These are phyloP conservation scores for Aeoliscus strigatus DNA, from an alignment of 2,797 vertebrate genomes.

Conservation along the genomic window DNA sequence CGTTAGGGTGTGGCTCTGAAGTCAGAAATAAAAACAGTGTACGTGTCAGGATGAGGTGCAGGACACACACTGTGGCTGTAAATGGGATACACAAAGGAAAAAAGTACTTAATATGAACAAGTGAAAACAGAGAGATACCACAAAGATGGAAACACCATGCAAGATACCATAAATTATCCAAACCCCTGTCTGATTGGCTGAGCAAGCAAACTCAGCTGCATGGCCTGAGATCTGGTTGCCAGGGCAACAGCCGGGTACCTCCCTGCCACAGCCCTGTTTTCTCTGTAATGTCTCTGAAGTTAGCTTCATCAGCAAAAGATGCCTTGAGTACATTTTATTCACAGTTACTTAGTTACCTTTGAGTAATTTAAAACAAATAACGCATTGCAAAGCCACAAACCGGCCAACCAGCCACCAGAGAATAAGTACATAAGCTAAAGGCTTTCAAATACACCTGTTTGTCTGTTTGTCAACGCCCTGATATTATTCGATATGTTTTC, in stretches of 20 bases:
- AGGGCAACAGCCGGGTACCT: constrained; percentile 62
- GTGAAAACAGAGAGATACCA: constrained; percentile 13
- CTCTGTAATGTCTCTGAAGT: constrained; percentile 12
- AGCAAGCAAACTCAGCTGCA: constrained; percentile 54
- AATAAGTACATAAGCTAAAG: too few species aligned
- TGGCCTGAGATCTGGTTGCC: constrained; percentile 70
- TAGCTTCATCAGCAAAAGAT: constrained; percentile 15
- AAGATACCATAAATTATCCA: constrained; percentile 66
- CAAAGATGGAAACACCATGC: constrained; percentile 39
- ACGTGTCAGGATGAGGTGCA: constrained; percentile 1
- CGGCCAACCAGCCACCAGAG: too few species aligned
- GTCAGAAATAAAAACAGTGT: constrained; percentile 22
- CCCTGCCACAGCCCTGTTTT: constrained; percentile 45
- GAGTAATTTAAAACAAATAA: too few species aligned
- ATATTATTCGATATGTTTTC: too few species aligned
- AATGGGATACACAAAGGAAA: constrained; percentile 5
- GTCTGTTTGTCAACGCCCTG: too few species aligned
- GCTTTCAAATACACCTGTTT: too few species aligned
- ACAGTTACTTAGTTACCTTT: neutral
- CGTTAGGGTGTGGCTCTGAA: constrained; percentile 7
- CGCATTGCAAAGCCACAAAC: too few species aligned
- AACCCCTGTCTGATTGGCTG: constrained; percentile 63
- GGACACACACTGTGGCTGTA: constrained; percentile 14
- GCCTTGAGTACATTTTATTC: constrained; percentile 8
- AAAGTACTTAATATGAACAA: neutral